Base-by-base conservation (phyloP, 2,113 vertebrate genomes). In the Tenebrosternarchus preto region DNA sequence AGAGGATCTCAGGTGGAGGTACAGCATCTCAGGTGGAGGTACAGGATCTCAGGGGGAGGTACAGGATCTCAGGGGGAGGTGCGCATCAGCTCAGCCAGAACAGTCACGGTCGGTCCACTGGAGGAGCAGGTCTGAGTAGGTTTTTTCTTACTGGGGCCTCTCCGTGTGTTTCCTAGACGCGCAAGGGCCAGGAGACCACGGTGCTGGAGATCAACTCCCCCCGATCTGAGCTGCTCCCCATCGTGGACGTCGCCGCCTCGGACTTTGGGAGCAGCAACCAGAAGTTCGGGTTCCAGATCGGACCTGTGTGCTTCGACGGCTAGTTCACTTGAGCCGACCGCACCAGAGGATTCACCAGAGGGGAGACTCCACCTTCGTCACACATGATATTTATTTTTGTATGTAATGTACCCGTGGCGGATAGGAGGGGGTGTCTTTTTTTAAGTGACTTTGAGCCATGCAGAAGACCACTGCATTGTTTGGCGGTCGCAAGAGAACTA, bases 211-310 rank as follows among this genome's bases (percentile, higher is more conserved):
- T 98, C 22, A 83, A 90, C 80, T 93, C 96, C 0, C 91, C 93
- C 1, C 91, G 84, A 0, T 91, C 91, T 0, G 96, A 97, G 70
- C 90, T 94, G 56, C 91, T 98, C 36, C 96, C 96, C 5, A 80
- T 98, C 83, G 80, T 85, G 20, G 96, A 98, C 0, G 88, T 97
- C 61, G 94, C 95, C 0, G 85, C 95, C 0, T 17, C 71, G 2
- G 96, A 98, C 88, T 96, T 98, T 15, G 96, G 96, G 46, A 91
- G 88, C 56, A 85, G 78, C 82, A 95, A 92, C 88, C 96, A 98
- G 85, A 98, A 98, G 88, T 98, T 97, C 50, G 96, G 96, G 70
- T 98, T 98, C 85, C 90, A 97, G 85, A 90, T 97, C 25, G 96
- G 96, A 50, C 94, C 91, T 0, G 94, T 98, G 8, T 98, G 96